These are phyloP conservation scores for Stichopus chloronotus DNA, from an alignment of 35 echinoderm and acorn worm genomes.

Conservation along the genomic window DNA sequence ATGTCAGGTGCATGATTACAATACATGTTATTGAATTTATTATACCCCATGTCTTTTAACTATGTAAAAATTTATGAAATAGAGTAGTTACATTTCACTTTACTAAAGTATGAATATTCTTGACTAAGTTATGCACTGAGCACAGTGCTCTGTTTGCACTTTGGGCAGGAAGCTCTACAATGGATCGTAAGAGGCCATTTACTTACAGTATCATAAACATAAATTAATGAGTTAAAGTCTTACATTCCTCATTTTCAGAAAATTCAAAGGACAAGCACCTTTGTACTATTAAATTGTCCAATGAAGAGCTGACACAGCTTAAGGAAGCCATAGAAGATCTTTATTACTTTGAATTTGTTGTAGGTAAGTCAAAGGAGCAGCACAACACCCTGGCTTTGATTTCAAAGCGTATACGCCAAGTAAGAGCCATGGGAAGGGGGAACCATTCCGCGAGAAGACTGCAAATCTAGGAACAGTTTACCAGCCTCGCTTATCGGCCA, in stretches of 20 bases:
- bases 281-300: conserved; percentile 80
- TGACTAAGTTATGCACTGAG: too few relatives aligned
- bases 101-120: too few relatives aligned
- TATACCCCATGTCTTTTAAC: too few relatives aligned
- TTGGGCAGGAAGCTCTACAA: too few relatives aligned
- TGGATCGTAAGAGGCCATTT: too few relatives aligned
- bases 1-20: too few relatives aligned
- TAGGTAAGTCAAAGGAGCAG: conserved; percentile 60
- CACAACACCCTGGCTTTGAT: background rate
- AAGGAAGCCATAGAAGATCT: conserved; percentile 91
- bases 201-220: too few relatives aligned
- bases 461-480: background rate
- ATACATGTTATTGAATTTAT: too few relatives aligned
- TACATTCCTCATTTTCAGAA: conserved; percentile 39
- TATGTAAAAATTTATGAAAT: too few relatives aligned
- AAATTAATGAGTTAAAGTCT: background rate
- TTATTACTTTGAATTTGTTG: conserved; percentile 99
- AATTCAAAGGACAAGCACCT: conserved; percentile 68
- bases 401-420: background rate
- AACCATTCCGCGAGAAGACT: background rate
- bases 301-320: conserved; percentile 65
- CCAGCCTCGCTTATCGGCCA: background rate
- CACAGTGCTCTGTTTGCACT: too few relatives aligned
- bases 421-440: background rate
- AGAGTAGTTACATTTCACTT: too few relatives aligned